Evolutionary conservation across 2,888 invertebrate genomes (phyloP).

Genomic region (Hipparchia semele): DNA sequence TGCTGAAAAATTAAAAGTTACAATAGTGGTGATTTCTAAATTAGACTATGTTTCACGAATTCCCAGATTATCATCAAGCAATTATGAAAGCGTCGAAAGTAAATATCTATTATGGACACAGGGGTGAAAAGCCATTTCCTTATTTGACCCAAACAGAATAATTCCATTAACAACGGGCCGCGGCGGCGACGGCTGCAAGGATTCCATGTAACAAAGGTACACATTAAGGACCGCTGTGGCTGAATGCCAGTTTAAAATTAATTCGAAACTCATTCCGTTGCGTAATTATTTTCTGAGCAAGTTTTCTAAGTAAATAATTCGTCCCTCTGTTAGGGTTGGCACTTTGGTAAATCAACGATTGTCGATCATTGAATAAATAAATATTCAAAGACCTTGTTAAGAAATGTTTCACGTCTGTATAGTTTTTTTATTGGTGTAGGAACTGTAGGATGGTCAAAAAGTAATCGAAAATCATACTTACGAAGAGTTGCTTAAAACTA

Average conservation of each 20-base stretch:
- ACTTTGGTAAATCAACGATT: not conserved
- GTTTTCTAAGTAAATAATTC: constrained; percentile 40
- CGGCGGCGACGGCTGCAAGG: constrained; percentile 28
- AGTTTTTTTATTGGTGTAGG: too few relatives aligned
- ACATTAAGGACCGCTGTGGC: constrained; percentile 39
- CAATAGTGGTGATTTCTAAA: not conserved
- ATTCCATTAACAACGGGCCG: constrained; percentile 32
- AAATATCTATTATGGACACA: constrained; percentile 14
- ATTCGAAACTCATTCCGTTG: constrained; percentile 46
- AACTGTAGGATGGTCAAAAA: too few relatives aligned
- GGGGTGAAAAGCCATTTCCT: constrained; percentile 23
- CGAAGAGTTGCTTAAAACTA: too few relatives aligned
- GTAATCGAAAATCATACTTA: too few relatives aligned
- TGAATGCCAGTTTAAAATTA: constrained; percentile 46
- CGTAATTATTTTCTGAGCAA: constrained; percentile 47
- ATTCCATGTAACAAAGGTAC: constrained; percentile 37
- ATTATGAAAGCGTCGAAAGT: constrained; percentile 20
- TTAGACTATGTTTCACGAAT: constrained; percentile 1
- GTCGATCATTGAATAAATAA: too few relatives aligned
- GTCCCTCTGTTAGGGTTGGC: constrained; percentile 20
- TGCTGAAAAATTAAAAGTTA: too few relatives aligned
- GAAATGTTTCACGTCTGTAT: too few relatives aligned
- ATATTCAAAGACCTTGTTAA: too few relatives aligned
- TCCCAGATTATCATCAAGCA: constrained; percentile 11
- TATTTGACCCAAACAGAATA: constrained; percentile 38